Evolutionary conservation across 2,797 vertebrate genomes (phyloP).

Genomic region (Molossus molossus): DNA sequence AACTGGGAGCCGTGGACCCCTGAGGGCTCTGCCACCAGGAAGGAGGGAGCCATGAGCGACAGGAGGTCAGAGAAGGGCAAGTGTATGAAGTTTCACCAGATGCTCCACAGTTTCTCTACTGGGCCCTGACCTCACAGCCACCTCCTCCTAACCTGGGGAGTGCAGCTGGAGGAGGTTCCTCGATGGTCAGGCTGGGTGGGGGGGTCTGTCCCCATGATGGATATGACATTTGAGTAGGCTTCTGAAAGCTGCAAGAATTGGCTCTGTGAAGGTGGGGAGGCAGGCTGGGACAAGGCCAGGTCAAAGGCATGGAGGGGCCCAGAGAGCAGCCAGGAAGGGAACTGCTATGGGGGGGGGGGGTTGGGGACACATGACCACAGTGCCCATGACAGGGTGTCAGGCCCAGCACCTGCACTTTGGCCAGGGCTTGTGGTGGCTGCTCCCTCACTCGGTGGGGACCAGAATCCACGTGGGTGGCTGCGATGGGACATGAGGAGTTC

Average conservation of each 20-base stretch:
- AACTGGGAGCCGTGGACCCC: neutral
- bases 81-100: accelerated
- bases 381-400: accelerated
- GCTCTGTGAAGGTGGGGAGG: neutral
- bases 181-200: too few relatives aligned
- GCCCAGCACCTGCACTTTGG: neutral
- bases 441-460: neutral
- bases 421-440: too few relatives aligned
- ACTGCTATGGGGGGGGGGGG: too few relatives aligned
- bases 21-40: neutral
- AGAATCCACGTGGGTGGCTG: neutral
- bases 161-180: neutral
- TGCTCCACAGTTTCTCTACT: too few relatives aligned
- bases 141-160: neutral
- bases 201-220: neutral
- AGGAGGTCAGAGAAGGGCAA: neutral
- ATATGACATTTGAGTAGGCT: neutral
- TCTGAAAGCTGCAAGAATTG: neutral
- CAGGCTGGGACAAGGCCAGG: too few relatives aligned
- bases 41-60: neutral
- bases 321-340: too few relatives aligned
- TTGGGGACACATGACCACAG: accelerated
- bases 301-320: neutral
- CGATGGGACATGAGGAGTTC: neutral
- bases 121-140: neutral